These are phyloP conservation scores for Hydractinia echinata DNA, from an alignment of 30 jellyfish, hydroid and myxozoan genomes.

Conservation along the genomic window DNA sequence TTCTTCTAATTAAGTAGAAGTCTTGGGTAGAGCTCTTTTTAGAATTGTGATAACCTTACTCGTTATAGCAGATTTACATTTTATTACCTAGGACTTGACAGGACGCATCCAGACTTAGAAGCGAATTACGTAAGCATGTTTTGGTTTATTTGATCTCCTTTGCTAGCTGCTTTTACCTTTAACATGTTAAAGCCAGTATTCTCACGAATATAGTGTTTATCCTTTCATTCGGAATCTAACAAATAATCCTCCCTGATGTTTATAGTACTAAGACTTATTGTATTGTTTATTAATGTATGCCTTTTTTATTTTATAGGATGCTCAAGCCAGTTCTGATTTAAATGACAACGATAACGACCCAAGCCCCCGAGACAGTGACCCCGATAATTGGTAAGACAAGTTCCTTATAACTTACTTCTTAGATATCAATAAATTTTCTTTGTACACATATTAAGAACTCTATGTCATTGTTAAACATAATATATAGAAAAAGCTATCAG, in stretches of 20 bases:
- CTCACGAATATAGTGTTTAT: no score
- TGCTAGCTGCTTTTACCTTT: background rate
- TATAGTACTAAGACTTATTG: no score
- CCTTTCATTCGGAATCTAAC: no score
- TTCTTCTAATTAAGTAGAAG: no score
- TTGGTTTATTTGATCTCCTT: background rate
- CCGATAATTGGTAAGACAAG: constrained; percentile 88
- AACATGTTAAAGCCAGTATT: constrained; percentile 78
- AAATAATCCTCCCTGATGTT: no score
- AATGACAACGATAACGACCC: constrained; percentile 98
- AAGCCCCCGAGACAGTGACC: constrained; percentile 93
- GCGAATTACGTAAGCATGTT: constrained; percentile 74
- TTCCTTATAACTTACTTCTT: no score
- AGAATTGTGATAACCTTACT: no score
- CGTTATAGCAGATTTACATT: background rate
- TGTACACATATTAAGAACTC: no score
- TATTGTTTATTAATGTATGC: no score
- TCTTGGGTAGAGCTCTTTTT: no score
- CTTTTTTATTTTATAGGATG: constrained; percentile 46
- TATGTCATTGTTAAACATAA: background rate
- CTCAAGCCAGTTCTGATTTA: constrained; percentile 79
- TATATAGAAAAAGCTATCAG: background rate
- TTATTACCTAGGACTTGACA: constrained; percentile 68
- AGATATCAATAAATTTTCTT: no score
- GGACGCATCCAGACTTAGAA: constrained; percentile 94